Evolutionary conservation across 2,797 vertebrate species (phyloP).

Genomic region (Distichodus sexfasciatus): DNA sequence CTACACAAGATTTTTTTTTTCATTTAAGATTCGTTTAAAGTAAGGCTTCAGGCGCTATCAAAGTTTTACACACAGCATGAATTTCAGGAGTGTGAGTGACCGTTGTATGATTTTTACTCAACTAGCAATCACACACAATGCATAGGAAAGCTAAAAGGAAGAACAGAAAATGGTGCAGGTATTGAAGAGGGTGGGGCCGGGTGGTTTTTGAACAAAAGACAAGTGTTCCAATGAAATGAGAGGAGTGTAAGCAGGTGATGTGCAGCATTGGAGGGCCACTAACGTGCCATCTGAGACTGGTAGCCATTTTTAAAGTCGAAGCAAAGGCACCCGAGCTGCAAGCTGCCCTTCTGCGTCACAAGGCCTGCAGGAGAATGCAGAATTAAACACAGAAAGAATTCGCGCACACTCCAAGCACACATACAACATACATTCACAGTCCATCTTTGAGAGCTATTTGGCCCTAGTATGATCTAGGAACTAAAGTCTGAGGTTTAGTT

Average conservation of each 20-base stretch:
- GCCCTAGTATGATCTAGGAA: too few relatives aligned
- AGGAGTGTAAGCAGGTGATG: conserved; percentile 92
- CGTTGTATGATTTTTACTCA: conserved; percentile 74
- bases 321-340: conserved; percentile 95
- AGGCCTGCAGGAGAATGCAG: conserved; percentile 86
- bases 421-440: conserved; percentile 6
- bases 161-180: conserved; percentile 70
- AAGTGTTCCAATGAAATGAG: conserved; percentile 72
- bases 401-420: conserved; percentile 45
- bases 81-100: conserved; percentile 62
- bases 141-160: conserved; percentile 78
- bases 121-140: conserved; percentile 76
- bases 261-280: conserved; percentile 99
- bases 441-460: too few relatives aligned
- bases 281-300: conserved; percentile 96
- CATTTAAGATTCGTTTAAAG: conserved; percentile 60
- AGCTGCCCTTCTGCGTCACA: conserved; percentile 85
- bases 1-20: conserved; percentile 71
- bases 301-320: conserved; percentile 95
- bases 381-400: conserved; percentile 85
- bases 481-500: too few relatives aligned
- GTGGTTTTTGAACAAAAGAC: conserved; percentile 58
- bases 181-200: conserved; percentile 41
- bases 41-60: conserved; percentile 94
- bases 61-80: conserved; percentile 77